Conservation (phyloP, 1,140 invertebrate genomes). For the Drosophila suzukii region DNA sequence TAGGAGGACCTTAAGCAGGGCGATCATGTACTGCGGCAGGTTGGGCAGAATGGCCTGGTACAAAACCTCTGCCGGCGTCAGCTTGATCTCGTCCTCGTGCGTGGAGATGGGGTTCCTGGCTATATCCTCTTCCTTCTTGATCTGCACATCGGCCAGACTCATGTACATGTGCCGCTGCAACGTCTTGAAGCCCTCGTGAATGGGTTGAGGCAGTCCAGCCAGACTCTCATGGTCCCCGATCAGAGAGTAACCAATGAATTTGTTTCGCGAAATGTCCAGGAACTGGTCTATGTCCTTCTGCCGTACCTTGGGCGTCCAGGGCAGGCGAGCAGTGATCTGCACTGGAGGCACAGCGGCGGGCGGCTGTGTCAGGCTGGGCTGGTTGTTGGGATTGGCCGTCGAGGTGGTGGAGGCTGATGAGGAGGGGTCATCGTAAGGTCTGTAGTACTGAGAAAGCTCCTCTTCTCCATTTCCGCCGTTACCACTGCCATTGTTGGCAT, state of each 20-base stretch:
- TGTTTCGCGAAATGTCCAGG: slow-evolving; percentile 94
- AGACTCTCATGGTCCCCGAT: slow-evolving; percentile 94
- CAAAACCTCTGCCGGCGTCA: slow-evolving; percentile 93
- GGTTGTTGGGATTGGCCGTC: slow-evolving; percentile 81
- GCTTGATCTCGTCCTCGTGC: slow-evolving; percentile 89
- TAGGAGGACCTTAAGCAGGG: slow-evolving; percentile 97
- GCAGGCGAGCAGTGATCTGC: slow-evolving; percentile 86
- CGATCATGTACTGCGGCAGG: slow-evolving; percentile 98
- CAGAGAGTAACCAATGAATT: slow-evolving; percentile 97
- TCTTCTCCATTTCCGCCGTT: slow-evolving; percentile 82
- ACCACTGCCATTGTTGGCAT: slow-evolving; percentile 60
- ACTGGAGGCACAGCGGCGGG: slow-evolving; percentile 61
- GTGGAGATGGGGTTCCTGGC: slow-evolving; percentile 91
- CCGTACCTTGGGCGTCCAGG: slow-evolving; percentile 98
- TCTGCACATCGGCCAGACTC: slow-evolving; percentile 93
- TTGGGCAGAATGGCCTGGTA: slow-evolving; percentile 97
- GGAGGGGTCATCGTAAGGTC: slow-evolving; percentile 85
- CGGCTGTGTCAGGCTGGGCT: slow-evolving; percentile 58
- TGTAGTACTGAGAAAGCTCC: slow-evolving; percentile 85
- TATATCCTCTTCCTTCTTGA: slow-evolving; percentile 93
- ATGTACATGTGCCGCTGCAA: slow-evolving; percentile 94
- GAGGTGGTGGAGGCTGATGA: slow-evolving; percentile 60
- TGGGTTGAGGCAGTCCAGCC: slow-evolving; percentile 96
- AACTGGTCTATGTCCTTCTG: slow-evolving; percentile 97
- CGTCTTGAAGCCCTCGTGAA: slow-evolving; percentile 97